Percentiles rank a stretch among this genome's conserved stretches.
Conservation (phyloP, 2,888 invertebrate genomes). For the Melieria crassipennis region DNA sequence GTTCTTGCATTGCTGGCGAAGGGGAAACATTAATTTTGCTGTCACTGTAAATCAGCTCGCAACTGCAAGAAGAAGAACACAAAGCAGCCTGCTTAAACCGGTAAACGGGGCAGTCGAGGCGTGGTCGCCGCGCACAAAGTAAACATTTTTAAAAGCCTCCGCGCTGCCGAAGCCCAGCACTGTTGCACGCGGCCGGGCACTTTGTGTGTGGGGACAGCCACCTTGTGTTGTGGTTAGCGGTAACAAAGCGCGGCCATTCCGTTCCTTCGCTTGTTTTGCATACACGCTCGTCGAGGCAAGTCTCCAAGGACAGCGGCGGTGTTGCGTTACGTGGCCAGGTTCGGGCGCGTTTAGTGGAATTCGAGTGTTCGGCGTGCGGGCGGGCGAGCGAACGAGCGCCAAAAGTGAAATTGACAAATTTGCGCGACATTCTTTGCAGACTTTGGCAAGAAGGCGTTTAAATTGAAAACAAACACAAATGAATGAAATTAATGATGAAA, state of each 20-base stretch:
- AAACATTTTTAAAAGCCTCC: conserved; percentile 27
- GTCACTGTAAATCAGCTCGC: conserved; percentile 25
- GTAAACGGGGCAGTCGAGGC: background rate
- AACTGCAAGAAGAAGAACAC: conserved; percentile 6
- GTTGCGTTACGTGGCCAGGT: no score
- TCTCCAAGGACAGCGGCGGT: conserved; percentile 12
- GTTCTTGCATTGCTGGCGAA: background rate
- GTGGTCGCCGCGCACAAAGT: conserved; percentile 16
- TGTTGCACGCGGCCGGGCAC: no score
- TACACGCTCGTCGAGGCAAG: background rate
- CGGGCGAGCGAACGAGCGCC: background rate
- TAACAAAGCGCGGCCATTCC: background rate
- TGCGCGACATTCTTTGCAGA: background rate
- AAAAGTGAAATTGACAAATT: conserved; percentile 23
- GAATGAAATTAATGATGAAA: no score
- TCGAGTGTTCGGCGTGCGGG: background rate
- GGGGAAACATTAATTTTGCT: conserved; percentile 27
- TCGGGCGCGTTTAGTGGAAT: no score
- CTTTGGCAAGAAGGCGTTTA: no score
- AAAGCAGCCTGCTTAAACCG: background rate
- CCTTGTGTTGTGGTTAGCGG: conserved; percentile 14
- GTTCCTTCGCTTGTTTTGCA: background rate
- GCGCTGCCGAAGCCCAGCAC: no score
- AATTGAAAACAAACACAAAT: no score
- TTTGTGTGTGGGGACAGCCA: background rate